Base-by-base conservation (phyloP, 1,140 invertebrate genomes). In the Polypedilum pembai region DNA sequence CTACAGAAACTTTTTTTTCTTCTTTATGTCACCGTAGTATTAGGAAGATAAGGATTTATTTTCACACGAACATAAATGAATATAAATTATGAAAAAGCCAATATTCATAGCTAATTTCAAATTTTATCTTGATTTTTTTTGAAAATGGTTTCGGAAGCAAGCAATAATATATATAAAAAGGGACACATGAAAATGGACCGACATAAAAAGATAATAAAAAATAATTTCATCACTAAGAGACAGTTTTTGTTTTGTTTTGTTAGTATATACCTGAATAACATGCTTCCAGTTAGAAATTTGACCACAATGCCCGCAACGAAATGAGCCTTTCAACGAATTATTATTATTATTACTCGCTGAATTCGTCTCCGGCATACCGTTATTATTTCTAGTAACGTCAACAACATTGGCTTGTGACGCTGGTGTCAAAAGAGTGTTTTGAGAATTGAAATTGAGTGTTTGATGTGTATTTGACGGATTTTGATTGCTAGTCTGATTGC, bases 271-370 rank as follows among this genome's bases (percentile, higher is more conserved):
- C 88, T 90, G 88, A 83, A 91, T 90, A 77, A 91, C 89, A 86
- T 91, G 89, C 85, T 90, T 90, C 90, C 90, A 91, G 83, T 91
- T 91, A 75, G 89, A 90, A 78, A 89, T 83, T 83, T 91, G 89
- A 81, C 89, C 88, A 83, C 89, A 91, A 81, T 90, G 88, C 77
- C 89, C 88, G 83, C 90, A 91, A 77, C 88, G 86, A 82, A 90
- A 91, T 56, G 89, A 69, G 65, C 65, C 65, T 69, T 69, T 69
- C 17, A 69, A 69, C 65, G 65, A 69, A 21, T 56, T 56, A 56
- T 56, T 56, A 56, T 5, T 33, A 33, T 56, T 56, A 56, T 18
- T 69, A 69, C 20, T 69, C 65, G 65, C 17, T 18, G 65, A 69
- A 69, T 69, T 69, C 20, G 65, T 69, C 65, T 69, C 65, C 65